A percentile compares a stretch with the other conserved stretches of the same genome.
Evolutionary conservation across 2,113 vertebrate genomes (phyloP).

Genomic region (Aptenodytes patagonicus): DNA sequence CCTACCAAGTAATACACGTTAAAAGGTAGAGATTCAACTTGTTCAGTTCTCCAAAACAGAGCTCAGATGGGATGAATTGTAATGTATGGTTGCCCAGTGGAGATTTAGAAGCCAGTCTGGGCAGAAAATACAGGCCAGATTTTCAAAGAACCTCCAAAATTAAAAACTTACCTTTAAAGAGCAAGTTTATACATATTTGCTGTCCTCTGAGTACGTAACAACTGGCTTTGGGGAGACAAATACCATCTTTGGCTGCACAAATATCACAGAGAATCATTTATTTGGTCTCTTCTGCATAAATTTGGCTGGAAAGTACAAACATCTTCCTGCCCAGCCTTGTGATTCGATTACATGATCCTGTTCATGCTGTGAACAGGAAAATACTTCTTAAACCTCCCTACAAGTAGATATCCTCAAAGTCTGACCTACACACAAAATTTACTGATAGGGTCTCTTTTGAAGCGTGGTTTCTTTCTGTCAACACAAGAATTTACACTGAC

Average conservation of each 20-base stretch:
- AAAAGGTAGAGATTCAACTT: not conserved
- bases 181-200: not conserved
- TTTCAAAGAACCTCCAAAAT: not conserved
- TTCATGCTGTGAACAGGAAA: not conserved
- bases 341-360: not conserved
- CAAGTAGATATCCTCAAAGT: not conserved
- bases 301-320: not conserved
- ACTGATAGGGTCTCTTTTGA: too few species aligned
- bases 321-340: not conserved
- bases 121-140: not conserved
- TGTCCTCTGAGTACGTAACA: not conserved
- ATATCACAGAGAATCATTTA: not conserved
- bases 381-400: not conserved
- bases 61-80: not conserved
- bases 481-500: not conserved
- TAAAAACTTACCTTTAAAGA: not conserved
- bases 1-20: not conserved
- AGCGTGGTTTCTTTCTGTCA: not conserved
- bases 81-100: not conserved
- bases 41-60: not conserved
- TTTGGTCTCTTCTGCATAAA: not conserved
- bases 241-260: not conserved
- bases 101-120: not conserved
- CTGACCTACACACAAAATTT: not conserved
- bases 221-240: not conserved